Evolutionary conservation across 37 sponge, comb jelly and placozoan species (phyloP).

Genomic region (Dysidea cf. avara): DNA sequence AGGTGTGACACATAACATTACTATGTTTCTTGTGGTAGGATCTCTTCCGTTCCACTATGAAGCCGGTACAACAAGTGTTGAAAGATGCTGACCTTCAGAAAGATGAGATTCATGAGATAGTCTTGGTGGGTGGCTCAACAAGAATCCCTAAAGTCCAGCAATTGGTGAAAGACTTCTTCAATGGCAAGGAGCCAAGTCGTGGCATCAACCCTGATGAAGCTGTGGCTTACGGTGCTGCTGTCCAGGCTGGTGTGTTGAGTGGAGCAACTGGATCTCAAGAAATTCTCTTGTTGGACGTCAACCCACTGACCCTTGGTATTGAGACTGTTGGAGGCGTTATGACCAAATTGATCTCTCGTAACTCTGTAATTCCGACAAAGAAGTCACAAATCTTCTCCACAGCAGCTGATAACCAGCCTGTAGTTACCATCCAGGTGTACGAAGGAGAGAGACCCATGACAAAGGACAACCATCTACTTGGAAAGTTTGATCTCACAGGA

Average conservation of each 20-base stretch:
- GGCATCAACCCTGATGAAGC: slow-evolving; percentile 99
- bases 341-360: slow-evolving; percentile 95
- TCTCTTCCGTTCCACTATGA: slow-evolving; percentile 92
- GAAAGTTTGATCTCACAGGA: slow-evolving; percentile 94
- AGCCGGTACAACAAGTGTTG: slow-evolving; percentile 93
- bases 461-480: slow-evolving; percentile 96
- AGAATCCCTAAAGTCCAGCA: slow-evolving; percentile 98
- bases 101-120: slow-evolving; percentile 93
- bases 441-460: slow-evolving; percentile 99
- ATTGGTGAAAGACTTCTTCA: slow-evolving; percentile 95
- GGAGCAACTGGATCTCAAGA: slow-evolving; percentile 81
- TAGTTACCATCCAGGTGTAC: slow-evolving; percentile 98
- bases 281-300: slow-evolving; percentile 92
- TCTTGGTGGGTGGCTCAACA: slow-evolving; percentile 97
- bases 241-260: slow-evolving; percentile 96
- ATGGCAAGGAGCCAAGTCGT: slow-evolving; percentile 91
- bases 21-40: slow-evolving; percentile 32
- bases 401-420: slow-evolving; percentile 97
- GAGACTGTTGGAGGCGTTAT: slow-evolving; percentile 99
- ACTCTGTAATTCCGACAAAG: slow-evolving; percentile 98
- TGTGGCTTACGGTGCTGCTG: slow-evolving; percentile 98
- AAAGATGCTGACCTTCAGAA: slow-evolving; percentile 88
- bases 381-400: slow-evolving; percentile 99
- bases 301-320: slow-evolving; percentile 97
- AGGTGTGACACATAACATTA: not conserved